Evolutionary conservation across 2,797 vertebrate genomes (phyloP), one percentile per base, ranked within the genome.

Genomic region (Enteromius anoplus): DNA sequence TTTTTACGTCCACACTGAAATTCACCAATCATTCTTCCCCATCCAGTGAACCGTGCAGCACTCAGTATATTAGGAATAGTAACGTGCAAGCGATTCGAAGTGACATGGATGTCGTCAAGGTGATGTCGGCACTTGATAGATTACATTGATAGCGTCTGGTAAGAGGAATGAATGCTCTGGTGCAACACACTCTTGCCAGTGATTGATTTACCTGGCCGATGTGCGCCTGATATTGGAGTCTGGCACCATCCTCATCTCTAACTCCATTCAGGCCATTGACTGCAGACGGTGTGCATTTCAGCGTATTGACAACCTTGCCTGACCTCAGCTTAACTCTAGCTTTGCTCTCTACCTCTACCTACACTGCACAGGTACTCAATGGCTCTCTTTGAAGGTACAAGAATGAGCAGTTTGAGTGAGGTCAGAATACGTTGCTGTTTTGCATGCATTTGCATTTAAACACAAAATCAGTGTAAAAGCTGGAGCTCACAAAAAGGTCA

Each of bases 131-230:
- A 77, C 79, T 86, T 91, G 91, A 93, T 91, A 91, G 93, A 94
- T 93, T 90, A 91, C 89, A 89, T 87, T 89, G 45, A 88, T 92
- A 92, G 88, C 88, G 86, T 81, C 84, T 83, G 86, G 81, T 79
- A 45, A 84, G 82, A 76, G 87, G 87, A 90, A 47, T 23, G 77
- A 85, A 53, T 47, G 87, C 75, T 89, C 80, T 81, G 87, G 19
- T 60, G 83, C 77, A 82, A 85, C 66, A 11, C 72, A 47, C 58
- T 81, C 47, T 84, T 87, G 89, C 87, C 85, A 1, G 45, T 87
- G 92, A 93, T 91, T 92, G 93, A 94, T 93, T 89, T 85, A 86
- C 84, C 89, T 84, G 9, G 60, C 86, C 64, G 84, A 89, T 87
- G 85, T 87, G 51, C 84, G 77, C 76, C 87, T 88, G 91, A 92